These are phyloP conservation scores for Coreoperca whiteheadi DNA, from an alignment of 2,113 vertebrate genomes.

Conservation along the genomic window DNA sequence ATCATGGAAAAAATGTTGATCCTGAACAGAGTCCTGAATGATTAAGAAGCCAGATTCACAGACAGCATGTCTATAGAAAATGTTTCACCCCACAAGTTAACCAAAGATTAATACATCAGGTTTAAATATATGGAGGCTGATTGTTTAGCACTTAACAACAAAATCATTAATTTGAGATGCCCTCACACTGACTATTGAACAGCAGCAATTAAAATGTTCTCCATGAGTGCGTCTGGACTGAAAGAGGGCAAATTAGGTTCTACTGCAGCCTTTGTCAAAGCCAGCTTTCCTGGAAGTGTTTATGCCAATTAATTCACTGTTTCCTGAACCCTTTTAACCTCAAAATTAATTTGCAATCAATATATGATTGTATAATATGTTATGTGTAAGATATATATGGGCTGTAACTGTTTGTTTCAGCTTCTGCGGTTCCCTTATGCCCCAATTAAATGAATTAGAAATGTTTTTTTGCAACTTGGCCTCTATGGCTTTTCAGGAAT, in stretches of 20 bases:
- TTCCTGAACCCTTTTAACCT: neutral
- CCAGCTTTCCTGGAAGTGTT: slow-evolving; percentile 36
- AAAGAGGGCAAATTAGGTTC: slow-evolving; percentile 27
- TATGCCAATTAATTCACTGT: neutral
- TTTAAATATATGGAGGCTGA: neutral
- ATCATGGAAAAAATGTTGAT: neutral
- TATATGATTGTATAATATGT: neutral
- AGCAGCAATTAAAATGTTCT: slow-evolving; percentile 76
- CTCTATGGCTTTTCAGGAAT: slow-evolving; percentile 15
- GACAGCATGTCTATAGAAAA: neutral
- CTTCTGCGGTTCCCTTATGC: neutral
- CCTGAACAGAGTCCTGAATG: neutral
- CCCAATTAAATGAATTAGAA: slow-evolving; percentile 10
- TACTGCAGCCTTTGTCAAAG: neutral
- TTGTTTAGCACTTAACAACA: neutral
- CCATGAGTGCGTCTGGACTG: slow-evolving; percentile 57
- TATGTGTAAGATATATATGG: neutral
- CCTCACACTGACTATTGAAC: slow-evolving; percentile 26
- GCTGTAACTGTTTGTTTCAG: neutral
- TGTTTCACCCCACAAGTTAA: neutral
- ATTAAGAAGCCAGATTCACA: neutral
- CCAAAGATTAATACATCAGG: neutral
- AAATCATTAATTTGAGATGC: slow-evolving; percentile 6
- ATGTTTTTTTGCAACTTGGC: neutral
- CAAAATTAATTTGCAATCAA: neutral